phyloP scores from a whole-genome alignment of 2,113 vertebrate genomes.

The Triplophysa tibetana region DNA sequence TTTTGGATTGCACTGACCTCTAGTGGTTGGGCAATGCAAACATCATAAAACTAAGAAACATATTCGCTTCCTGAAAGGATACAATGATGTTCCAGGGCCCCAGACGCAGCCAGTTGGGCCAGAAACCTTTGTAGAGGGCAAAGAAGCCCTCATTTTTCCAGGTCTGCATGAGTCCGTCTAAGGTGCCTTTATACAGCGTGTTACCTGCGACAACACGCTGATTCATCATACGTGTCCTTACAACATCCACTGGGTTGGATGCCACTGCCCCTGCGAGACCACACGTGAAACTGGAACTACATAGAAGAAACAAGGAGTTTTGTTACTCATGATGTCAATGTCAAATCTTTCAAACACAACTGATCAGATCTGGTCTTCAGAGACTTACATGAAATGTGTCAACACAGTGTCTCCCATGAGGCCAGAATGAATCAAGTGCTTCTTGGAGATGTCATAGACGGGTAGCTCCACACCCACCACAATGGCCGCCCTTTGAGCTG shows the following conservation, averaged over 20 bases:
- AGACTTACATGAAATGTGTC: slow-evolving; percentile 76
- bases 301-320: not conserved
- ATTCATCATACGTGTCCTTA: slow-evolving; percentile 82
- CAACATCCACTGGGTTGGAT: slow-evolving; percentile 81
- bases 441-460: slow-evolving; percentile 82
- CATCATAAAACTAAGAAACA: not conserved
- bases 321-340: not conserved
- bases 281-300: slow-evolving; percentile 79
- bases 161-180: slow-evolving; percentile 84
- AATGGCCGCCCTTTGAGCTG: slow-evolving; percentile 80
- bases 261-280: slow-evolving; percentile 79
- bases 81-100: slow-evolving; percentile 99
- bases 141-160: slow-evolving; percentile 96
- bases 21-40: slow-evolving; percentile 36
- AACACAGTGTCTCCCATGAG: slow-evolving; percentile 78
- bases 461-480: slow-evolving; percentile 81
- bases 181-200: slow-evolving; percentile 76
- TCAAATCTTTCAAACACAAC: not conserved
- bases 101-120: slow-evolving; percentile 96
- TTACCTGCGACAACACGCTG: slow-evolving; percentile 73
- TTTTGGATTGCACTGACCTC: slow-evolving; percentile 33
- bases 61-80: slow-evolving; percentile 78
- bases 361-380: not conserved
- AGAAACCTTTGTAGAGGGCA: slow-evolving; percentile 96
- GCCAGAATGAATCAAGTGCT: slow-evolving; percentile 77